These are phyloP conservation scores for Stomatorhinus walkeri DNA, from an alignment of 2,797 vertebrate species.

Conservation along the genomic window DNA sequence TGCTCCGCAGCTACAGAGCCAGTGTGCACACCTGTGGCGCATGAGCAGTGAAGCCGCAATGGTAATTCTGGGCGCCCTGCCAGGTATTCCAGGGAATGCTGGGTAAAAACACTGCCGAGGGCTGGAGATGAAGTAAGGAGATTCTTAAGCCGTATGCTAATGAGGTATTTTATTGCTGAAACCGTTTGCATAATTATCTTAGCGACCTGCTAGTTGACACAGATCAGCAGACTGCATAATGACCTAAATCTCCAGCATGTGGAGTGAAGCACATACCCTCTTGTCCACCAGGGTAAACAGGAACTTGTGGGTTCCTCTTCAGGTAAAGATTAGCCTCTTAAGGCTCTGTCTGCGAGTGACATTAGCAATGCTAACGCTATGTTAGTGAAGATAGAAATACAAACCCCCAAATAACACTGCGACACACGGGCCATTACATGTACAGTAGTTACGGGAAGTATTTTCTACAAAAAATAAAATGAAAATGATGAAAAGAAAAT, in stretches of 20 bases:
- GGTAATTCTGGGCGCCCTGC: neutral
- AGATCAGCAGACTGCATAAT: neutral
- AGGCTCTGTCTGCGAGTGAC: neutral
- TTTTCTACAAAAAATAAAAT: neutral
- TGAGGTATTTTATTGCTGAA: neutral
- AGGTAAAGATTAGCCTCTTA: neutral
- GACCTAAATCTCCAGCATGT: neutral
- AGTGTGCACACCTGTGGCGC: neutral
- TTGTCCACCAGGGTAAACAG: neutral
- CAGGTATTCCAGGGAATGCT: neutral
- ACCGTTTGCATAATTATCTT: neutral
- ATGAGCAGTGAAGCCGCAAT: neutral
- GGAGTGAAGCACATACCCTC: neutral
- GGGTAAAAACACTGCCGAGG: neutral
- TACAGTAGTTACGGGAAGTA: neutral
- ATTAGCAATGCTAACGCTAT: neutral
- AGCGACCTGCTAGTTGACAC: neutral
- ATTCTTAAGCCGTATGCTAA: neutral
- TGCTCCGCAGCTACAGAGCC: neutral
- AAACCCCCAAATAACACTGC: neutral
- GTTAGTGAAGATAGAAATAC: neutral
- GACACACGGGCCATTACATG: neutral
- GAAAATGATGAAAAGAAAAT: neutral
- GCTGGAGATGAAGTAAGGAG: neutral
- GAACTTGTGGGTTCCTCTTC: neutral